Evolutionary conservation across 2,113 vertebrate species (phyloP).

Genomic region (Notothenia rossii): DNA sequence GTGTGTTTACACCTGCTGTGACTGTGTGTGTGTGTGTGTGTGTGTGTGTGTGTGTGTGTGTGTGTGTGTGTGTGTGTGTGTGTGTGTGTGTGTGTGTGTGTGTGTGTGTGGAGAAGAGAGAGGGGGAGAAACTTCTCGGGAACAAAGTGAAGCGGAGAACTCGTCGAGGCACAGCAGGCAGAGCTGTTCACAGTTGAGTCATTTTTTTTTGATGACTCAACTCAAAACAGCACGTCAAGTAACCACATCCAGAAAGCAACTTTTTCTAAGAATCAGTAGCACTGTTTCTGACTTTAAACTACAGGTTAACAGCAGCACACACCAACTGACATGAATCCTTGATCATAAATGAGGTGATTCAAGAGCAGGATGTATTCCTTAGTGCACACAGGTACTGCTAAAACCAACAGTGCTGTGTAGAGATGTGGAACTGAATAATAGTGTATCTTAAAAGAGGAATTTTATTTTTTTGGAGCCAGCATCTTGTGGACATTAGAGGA

Average conservation of each 20-base stretch:
- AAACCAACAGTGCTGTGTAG: neutral
- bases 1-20: slow-evolving; percentile 19
- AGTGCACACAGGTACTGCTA: too few species aligned
- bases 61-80: neutral
- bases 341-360: neutral
- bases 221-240: neutral
- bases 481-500: slow-evolving; percentile 1
- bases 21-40: slow-evolving; percentile 7
- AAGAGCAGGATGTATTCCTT: neutral
- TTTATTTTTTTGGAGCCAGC: neutral
- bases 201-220: slow-evolving; percentile 42
- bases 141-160: slow-evolving; percentile 54
- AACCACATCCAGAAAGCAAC: slow-evolving; percentile 4
- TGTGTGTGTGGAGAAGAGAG: neutral
- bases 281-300: neutral
- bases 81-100: neutral
- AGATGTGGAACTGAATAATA: neutral
- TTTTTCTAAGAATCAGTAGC: neutral
- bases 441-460: neutral
- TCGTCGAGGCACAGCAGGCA: slow-evolving; percentile 16
- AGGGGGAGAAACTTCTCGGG: slow-evolving; percentile 41
- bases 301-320: neutral
- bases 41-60: slow-evolving; percentile 11
- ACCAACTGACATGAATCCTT: neutral
- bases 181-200: slow-evolving; percentile 46